Base-by-base conservation (phyloP, 2,797 vertebrate genomes). In the Peromyscus aztecus region DNA sequence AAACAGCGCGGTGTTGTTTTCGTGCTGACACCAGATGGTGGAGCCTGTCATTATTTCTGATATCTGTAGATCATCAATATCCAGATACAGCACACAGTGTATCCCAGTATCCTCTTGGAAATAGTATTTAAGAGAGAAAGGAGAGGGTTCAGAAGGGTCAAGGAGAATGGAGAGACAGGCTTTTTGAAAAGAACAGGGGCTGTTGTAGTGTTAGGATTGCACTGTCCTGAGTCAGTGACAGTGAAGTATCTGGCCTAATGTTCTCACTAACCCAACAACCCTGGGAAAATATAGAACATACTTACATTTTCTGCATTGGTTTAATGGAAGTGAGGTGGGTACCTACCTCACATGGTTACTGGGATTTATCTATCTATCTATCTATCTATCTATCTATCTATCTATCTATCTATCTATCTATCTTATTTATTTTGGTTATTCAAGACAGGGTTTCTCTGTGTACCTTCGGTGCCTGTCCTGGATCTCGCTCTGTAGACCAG, bases 1-100 rank as follows among this genome's bases (percentile, higher is more conserved):
- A 97, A 90, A 95, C 89, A 59, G 55, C 71, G 52, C 77, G 52
- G n/a, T 89, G 76, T n/a, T 73, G 71, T 95, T 89, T 81, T 67
- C 89, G 55, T 29, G 67, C 4, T n/a, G 52, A 80, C 57, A 61
- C 31, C 61, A 55, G 82, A 89, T 86, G 46, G 63, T 43, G 71
- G 85, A 55, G 89, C 49, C 52, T 95, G 13, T 61, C 90, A 49
- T 91, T 91, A 88, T 89, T 92, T 40, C 93, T 67, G 55, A 49
- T 17, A 13, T 83, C 3, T 81, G 67, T 76, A 23, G 57, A 67
- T 69, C 37, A 43, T 43, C 52, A 19, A 1, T 29, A 52, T 71
- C 24, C 23, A 73, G 69, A 40, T 73, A 10, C 9, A 40, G 23
- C 23, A 40, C 29, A 13, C 29, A 31, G 63, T 14, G 6, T 69